Conservation (phyloP, 1,140 invertebrate species). For the Drosophila grimshawi region DNA sequence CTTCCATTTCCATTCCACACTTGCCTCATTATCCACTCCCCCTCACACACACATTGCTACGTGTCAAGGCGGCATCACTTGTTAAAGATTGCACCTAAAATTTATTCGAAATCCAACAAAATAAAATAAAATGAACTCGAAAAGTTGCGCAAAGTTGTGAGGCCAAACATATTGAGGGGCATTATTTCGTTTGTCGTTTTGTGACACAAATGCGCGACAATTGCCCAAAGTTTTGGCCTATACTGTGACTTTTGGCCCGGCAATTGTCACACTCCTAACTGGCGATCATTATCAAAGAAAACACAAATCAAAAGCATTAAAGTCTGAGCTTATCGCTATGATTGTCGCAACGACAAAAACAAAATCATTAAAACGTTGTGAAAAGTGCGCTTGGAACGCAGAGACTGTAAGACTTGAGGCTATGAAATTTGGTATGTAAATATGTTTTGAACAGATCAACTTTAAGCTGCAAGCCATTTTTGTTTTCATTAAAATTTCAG, state of each 20-base stretch:
- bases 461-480: neutral
- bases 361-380: neutral
- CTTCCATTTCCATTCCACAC: slow-evolving; percentile 34
- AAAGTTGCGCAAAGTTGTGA: slow-evolving; percentile 59
- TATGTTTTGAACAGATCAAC: neutral
- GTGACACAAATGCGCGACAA: slow-evolving; percentile 17
- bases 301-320: slow-evolving; percentile 28
- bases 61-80: slow-evolving; percentile 59
- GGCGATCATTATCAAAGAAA: slow-evolving; percentile 21
- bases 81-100: slow-evolving; percentile 57
- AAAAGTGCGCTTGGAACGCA: neutral
- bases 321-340: slow-evolving; percentile 4
- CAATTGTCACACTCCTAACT: slow-evolving; percentile 20
- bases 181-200: slow-evolving; percentile 1
- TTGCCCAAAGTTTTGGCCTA: slow-evolving; percentile 22
- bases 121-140: slow-evolving; percentile 3
- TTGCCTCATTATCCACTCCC: slow-evolving; percentile 12
- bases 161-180: slow-evolving; percentile 43
- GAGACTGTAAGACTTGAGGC: neutral
- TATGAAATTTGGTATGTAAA: neutral
- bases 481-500: too few relatives aligned
- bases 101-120: slow-evolving; percentile 16
- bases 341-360: neutral
- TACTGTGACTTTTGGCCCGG: slow-evolving; percentile 19
- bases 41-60: slow-evolving; percentile 37